Conservation (phyloP, 2,888 invertebrate species). For the Pherbina coryleti region DNA sequence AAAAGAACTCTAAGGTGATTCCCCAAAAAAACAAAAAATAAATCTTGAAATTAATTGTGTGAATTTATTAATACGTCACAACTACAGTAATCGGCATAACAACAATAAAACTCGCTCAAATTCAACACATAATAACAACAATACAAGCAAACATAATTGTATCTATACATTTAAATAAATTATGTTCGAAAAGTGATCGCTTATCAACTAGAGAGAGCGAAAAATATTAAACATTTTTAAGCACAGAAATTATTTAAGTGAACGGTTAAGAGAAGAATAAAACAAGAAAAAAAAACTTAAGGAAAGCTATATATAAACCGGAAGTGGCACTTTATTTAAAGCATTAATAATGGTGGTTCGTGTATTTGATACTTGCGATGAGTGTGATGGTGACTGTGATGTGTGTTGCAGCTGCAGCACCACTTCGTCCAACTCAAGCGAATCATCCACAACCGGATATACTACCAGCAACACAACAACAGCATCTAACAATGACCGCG, state of each 20-base stretch:
- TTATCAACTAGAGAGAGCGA: background rate
- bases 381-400: conserved; percentile 58
- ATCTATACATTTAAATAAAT: background rate
- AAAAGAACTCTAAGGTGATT: conserved; percentile 43
- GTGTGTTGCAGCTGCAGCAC: conserved; percentile 43
- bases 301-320: too few species aligned
- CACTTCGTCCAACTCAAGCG: background rate
- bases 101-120: background rate
- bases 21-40: conserved; percentile 41
- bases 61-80: conserved; percentile 23
- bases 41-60: background rate
- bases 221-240: background rate
- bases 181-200: background rate
- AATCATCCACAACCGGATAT: conserved; percentile 1
- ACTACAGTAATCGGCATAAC: conserved; percentile 1
- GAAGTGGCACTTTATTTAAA: background rate
- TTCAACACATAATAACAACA: conserved; percentile 18
- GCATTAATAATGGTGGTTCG: conserved; percentile 56
- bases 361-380: conserved; percentile 57
- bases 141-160: conserved; percentile 1
- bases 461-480: conserved; percentile 11
- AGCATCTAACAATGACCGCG: background rate
- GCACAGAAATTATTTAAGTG: background rate
- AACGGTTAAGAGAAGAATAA: too few species aligned
- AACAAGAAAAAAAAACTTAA: too few species aligned